Conservation (phyloP, 2,888 invertebrate genomes). For the Thera britannica region DNA sequence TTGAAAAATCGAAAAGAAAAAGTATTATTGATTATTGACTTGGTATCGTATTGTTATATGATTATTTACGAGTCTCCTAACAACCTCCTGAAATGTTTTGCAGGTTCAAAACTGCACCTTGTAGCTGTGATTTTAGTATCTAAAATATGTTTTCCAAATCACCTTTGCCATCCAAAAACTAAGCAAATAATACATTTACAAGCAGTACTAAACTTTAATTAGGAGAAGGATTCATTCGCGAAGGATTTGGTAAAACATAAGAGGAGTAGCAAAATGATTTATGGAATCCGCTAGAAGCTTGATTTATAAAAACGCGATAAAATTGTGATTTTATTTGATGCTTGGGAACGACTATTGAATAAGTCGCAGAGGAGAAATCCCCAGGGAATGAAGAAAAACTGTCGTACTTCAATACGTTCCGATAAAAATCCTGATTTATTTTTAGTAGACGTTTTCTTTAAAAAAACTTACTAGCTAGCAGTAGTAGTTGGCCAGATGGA, state of each 20-base stretch:
- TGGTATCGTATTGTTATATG: no score
- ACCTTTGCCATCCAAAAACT: no score
- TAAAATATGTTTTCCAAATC: no score
- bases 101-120: no score
- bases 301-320: slow-evolving; percentile 34
- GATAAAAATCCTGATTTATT: slow-evolving; percentile 19
- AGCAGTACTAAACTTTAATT: slow-evolving; percentile 1
- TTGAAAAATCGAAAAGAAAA: no score
- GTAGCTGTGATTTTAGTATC: no score
- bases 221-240: slow-evolving; percentile 1
- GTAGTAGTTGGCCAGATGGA: no score
- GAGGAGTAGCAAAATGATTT: slow-evolving; percentile 31
- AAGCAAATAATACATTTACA: no score
- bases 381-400: slow-evolving; percentile 25
- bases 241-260: slow-evolving; percentile 15
- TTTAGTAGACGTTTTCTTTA: background rate
- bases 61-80: no score
- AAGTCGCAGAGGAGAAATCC: slow-evolving; percentile 22
- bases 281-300: slow-evolving; percentile 25
- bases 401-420: slow-evolving; percentile 18
- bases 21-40: no score
- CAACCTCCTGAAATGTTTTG: no score
- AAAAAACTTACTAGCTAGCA: background rate
- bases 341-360: slow-evolving; percentile 32
- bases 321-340: slow-evolving; percentile 32